phyloP scores from a whole-genome alignment of 2,888 invertebrate species.

The Alviniconcha strummeri region DNA sequence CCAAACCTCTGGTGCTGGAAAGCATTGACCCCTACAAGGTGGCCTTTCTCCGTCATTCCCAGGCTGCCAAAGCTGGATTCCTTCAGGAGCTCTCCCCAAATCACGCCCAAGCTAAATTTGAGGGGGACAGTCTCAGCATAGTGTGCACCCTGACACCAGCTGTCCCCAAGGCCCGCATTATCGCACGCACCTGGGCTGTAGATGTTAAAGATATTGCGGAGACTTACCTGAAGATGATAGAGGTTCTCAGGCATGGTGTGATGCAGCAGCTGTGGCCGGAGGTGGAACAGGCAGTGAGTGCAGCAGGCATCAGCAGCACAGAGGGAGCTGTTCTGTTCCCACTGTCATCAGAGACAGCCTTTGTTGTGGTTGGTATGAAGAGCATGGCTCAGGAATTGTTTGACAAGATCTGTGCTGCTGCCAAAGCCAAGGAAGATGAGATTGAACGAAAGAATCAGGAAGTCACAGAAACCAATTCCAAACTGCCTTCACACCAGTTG shows the following conservation, averaged over 20 bases:
- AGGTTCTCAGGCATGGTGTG: not conserved
- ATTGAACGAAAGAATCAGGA: slow-evolving; percentile 30
- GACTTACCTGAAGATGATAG: not conserved
- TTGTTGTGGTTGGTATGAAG: slow-evolving; percentile 31
- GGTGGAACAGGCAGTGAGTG: slow-evolving; percentile 12
- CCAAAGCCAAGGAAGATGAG: slow-evolving; percentile 14
- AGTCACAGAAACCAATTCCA: slow-evolving; percentile 26
- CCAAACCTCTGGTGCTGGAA: slow-evolving; percentile 27
- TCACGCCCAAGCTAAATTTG: slow-evolving; percentile 7
- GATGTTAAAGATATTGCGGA: slow-evolving; percentile 20
- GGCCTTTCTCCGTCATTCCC: slow-evolving; percentile 23
- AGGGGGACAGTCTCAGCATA: not conserved
- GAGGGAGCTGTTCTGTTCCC: slow-evolving; percentile 18
- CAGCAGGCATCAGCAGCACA: not conserved
- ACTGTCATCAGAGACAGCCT: slow-evolving; percentile 5
- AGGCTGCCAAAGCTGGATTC: not conserved
- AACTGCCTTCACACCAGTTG: slow-evolving; percentile 18
- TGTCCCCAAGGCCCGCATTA: slow-evolving; percentile 16
- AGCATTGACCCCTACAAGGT: slow-evolving; percentile 26
- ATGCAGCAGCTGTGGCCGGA: slow-evolving; percentile 35
- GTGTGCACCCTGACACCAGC: slow-evolving; percentile 30
- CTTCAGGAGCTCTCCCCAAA: not conserved
- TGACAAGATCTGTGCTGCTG: slow-evolving; percentile 1
- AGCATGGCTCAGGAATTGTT: slow-evolving; percentile 8
- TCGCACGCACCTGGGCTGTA: slow-evolving; percentile 24